Base-by-base conservation (phyloP, 2,888 invertebrate genomes). In the Choreutis nemorana region DNA sequence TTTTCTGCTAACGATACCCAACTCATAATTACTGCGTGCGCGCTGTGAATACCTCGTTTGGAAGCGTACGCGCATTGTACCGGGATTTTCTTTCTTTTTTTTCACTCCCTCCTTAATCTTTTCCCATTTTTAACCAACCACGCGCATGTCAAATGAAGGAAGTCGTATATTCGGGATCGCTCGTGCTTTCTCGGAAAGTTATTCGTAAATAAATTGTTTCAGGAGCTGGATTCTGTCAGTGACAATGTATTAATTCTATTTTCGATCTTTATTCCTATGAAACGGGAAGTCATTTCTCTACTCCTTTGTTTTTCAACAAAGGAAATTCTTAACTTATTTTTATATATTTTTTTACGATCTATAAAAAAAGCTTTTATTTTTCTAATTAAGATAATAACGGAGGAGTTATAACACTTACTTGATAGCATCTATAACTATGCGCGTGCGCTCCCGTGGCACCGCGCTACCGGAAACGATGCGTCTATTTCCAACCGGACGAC, bases 401-500 rank as follows among this genome's bases (percentile, higher is more conserved):
- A n/a, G n/a, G n/a, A n/a, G n/a, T n/a, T n/a, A n/a, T n/a, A n/a
- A n/a, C n/a, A n/a, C n/a, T n/a, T n/a, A n/a, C n/a, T n/a, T n/a
- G n/a, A n/a, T n/a, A n/a, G n/a, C n/a, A n/a, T 33, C 23, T 33
- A 30, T 33, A 33, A 30, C 23, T 29, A 24, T 23, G 26, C 26
- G 37, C 43, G 39, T 50, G 33, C 32, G 48, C 54, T n/a, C n/a
- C n/a, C n/a, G n/a, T n/a, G n/a, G n/a, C n/a, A n/a, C n/a, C n/a
- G 53, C 66, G 18, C n/a, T 21, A 25, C 31, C 67, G 72, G 71
- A 73, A 71, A 58, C 60, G 51, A 15, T 51, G 48, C 59, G 68
- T 73, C 77, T 75, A 75, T 77, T 71, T 65, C 70, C 48, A 62
- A 67, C 75, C 72, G 75, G 77, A 77, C 63, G 68, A n/a, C 55